Percentiles rank a stretch among this genome's conserved stretches.
phyloP scores from a whole-genome alignment of 1,140 invertebrate species.

The Carposina sasakii region DNA sequence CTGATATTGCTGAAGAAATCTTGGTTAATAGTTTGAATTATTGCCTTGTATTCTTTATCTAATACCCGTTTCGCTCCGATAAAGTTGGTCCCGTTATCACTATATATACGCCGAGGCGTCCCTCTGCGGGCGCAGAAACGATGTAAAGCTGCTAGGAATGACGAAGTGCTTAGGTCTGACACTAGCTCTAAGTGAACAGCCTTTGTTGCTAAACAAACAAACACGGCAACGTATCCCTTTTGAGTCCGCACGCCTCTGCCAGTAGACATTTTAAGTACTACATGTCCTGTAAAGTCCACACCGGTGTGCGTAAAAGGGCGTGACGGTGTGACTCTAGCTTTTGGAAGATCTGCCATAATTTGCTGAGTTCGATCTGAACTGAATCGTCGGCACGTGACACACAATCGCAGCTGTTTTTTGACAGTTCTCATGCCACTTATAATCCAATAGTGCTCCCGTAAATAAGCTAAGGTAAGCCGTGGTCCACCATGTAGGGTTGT shows the following conservation, averaged over 20 bases:
- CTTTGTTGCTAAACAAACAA: conserved; percentile 32
- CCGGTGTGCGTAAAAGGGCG: conserved; percentile 31
- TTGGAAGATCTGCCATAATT: conserved; percentile 47
- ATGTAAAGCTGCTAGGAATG: conserved; percentile 31
- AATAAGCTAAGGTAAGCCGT: background rate
- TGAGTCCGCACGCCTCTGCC: conserved; percentile 10
- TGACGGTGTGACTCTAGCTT: conserved; percentile 22
- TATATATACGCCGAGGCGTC: conserved; percentile 5
- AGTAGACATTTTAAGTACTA: conserved; percentile 22
- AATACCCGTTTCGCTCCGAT: conserved; percentile 17
- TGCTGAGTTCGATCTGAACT: conserved; percentile 2
- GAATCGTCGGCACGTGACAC: background rate
- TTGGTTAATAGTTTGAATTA: background rate
- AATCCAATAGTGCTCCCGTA: conserved; percentile 1
- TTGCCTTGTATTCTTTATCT: background rate
- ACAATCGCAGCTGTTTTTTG: background rate
- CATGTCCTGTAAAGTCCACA: conserved; percentile 42
- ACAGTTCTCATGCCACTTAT: background rate
- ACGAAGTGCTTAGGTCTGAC: conserved; percentile 23
- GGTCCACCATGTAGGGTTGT: no score
- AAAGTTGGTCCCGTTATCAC: conserved; percentile 50
- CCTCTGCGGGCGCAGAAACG: conserved; percentile 37
- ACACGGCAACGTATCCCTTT: conserved; percentile 26
- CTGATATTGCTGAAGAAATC: background rate
- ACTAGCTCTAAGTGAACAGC: conserved; percentile 40